Conservation (phyloP, 2,113 vertebrate species). For the Notechis scutatus region DNA sequence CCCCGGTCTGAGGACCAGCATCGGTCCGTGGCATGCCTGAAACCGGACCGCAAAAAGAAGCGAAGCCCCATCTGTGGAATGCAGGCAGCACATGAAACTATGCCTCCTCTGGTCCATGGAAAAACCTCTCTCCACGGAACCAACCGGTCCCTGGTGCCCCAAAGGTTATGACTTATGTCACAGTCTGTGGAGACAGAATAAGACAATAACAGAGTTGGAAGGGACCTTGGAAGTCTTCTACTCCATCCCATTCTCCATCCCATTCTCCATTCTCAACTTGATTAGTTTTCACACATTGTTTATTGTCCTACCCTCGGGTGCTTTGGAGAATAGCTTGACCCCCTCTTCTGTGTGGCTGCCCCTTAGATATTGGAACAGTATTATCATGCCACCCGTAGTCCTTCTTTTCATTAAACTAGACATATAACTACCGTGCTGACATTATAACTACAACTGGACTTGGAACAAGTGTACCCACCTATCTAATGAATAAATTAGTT, state of each 20-base stretch:
- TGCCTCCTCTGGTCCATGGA: no score
- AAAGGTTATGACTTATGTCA: background rate
- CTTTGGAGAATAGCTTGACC: background rate
- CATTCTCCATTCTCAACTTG: background rate
- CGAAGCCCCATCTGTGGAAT: fast-evolving
- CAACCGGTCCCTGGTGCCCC: no score
- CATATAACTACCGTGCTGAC: background rate
- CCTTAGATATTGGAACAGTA: background rate
- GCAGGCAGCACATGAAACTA: no score
- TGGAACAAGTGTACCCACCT: background rate
- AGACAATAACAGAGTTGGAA: background rate
- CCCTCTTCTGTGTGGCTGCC: background rate
- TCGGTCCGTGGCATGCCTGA: no score
- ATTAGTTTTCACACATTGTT: background rate
- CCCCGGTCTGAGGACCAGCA: no score
- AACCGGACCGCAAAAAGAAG: no score
- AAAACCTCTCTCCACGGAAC: no score
- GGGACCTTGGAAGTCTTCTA: background rate
- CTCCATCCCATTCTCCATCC: background rate
- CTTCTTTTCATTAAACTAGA: background rate
- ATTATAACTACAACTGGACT: background rate
- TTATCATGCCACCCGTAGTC: background rate
- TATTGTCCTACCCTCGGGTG: background rate
- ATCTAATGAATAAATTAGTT: background rate
- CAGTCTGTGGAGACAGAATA: background rate